A percentile compares a stretch with the other conserved stretches of the same genome.
Evolutionary conservation across 2,888 invertebrate genomes (phyloP).

Genomic region (Dolichopus griseipennis): DNA sequence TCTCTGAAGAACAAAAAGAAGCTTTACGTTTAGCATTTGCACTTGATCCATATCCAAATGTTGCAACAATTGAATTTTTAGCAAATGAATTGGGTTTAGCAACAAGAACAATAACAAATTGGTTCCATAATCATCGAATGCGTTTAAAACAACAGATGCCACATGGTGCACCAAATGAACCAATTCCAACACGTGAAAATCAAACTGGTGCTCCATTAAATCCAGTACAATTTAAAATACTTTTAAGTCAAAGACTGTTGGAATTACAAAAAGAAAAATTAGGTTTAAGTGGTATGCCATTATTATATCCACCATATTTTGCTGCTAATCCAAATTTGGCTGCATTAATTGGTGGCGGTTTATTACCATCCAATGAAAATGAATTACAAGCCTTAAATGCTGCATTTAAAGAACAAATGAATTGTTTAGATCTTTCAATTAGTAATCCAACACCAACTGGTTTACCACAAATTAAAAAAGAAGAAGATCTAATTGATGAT

Average conservation of each 20-base stretch:
- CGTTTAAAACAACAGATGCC: conserved; percentile 86
- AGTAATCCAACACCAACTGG: conserved; percentile 34
- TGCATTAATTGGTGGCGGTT: conserved; percentile 62
- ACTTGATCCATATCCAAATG: conserved; percentile 93
- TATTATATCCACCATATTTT: conserved; percentile 69
- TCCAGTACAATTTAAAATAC: conserved; percentile 81
- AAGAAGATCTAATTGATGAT: conserved; percentile 44
- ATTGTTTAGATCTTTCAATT: conserved; percentile 82
- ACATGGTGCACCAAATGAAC: conserved; percentile 62
- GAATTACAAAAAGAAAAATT: conserved; percentile 80
- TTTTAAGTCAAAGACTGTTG: conserved; percentile 79
- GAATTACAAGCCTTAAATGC: conserved; percentile 49
- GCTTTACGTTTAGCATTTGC: conserved; percentile 88
- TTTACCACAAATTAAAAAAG: conserved; percentile 55
- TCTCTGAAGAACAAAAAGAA: conserved; percentile 98
- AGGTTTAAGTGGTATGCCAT: conserved; percentile 66
- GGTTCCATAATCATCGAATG: conserved; percentile 99
- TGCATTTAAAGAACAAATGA: conserved; percentile 68
- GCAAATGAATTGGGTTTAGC: conserved; percentile 85
- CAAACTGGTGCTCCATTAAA: conserved; percentile 73
- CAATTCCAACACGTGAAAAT: conserved; percentile 62
- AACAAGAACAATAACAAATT: conserved; percentile 94
- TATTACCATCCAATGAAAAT: conserved; percentile 51
- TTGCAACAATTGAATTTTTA: conserved; percentile 90
- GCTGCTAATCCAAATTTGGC: conserved; percentile 67